Conservation (phyloP, 2,888 invertebrate species). For the Leptopilina myrica region DNA sequence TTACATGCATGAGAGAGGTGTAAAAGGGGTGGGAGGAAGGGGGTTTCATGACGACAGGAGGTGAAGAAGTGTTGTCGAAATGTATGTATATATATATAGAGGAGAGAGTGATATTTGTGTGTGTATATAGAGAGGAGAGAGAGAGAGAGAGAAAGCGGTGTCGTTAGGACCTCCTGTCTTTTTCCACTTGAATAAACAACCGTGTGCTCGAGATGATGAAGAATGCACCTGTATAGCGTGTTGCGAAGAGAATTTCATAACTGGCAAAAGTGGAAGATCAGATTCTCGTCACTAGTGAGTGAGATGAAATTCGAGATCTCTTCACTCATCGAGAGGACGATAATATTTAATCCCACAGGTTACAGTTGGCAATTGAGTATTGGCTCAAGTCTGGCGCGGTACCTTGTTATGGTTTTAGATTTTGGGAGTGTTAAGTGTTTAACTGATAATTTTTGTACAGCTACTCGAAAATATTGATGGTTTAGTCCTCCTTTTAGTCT, state of each 20-base stretch:
- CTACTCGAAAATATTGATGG: too few relatives aligned
- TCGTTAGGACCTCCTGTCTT: slow-evolving; percentile 31
- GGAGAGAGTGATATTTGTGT: background rate
- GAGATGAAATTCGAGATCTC: slow-evolving; percentile 33
- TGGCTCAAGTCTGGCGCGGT: too few relatives aligned
- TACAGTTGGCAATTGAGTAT: too few relatives aligned
- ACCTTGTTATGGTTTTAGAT: too few relatives aligned
- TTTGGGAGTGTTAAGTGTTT: too few relatives aligned
- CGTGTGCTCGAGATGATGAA: slow-evolving; percentile 11
- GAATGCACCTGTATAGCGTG: slow-evolving; percentile 37
- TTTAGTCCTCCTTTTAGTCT: too few relatives aligned
- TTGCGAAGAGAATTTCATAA: slow-evolving; percentile 37
- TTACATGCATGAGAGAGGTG: slow-evolving; percentile 5
- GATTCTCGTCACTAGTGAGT: slow-evolving; percentile 34
- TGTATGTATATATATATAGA: background rate
- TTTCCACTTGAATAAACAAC: slow-evolving; percentile 35
- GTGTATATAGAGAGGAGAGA: background rate
- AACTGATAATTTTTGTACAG: too few relatives aligned
- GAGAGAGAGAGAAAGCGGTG: too few relatives aligned
- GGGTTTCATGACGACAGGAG: slow-evolving; percentile 34
- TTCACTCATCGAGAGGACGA: background rate
- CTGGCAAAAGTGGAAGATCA: slow-evolving; percentile 37
- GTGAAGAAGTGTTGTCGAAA: slow-evolving; percentile 33
- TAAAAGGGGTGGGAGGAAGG: background rate
- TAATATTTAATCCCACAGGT: background rate